phyloP scores from a whole-genome alignment of 2,797 vertebrate species.

The Dallia pectoralis region DNA sequence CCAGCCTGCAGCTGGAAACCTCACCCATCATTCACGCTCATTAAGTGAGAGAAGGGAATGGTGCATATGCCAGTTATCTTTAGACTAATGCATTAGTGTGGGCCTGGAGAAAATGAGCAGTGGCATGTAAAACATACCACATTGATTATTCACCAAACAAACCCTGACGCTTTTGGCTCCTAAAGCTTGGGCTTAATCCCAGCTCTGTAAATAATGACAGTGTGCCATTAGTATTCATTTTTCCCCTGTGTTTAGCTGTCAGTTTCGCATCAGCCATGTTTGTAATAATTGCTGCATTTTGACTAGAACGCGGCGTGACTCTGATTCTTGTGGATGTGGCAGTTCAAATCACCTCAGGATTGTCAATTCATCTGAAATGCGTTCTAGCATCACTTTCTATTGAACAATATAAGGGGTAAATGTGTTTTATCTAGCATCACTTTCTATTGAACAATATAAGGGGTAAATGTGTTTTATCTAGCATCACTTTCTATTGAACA shows the following conservation, averaged over 20 bases:
- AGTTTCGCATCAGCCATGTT: conserved; percentile 62
- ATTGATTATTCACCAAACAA: conserved; percentile 74
- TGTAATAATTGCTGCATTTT: conserved; percentile 69
- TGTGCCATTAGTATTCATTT: conserved; percentile 70
- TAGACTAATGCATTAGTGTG: conserved; percentile 61
- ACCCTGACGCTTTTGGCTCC: conserved; percentile 64
- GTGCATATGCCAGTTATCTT: conserved; percentile 74
- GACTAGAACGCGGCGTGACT: conserved; percentile 49
- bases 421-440: too few relatives aligned
- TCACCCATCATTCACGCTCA: conserved; percentile 45
- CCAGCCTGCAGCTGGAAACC: conserved; percentile 55
- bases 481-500: too few relatives aligned
- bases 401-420: too few relatives aligned
- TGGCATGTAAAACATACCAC: conserved; percentile 73
- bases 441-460: too few relatives aligned
- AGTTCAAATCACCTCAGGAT: conserved; percentile 53
- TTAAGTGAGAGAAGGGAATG: conserved; percentile 69
- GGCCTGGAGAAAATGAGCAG: conserved; percentile 66
- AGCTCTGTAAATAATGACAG: conserved; percentile 75
- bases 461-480: too few relatives aligned
- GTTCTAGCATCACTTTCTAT: too few relatives aligned
- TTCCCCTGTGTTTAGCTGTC: conserved; percentile 61
- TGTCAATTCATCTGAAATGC: conserved; percentile 43
- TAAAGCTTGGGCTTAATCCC: conserved; percentile 68
- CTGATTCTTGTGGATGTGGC: conserved; percentile 49